These are phyloP conservation scores for Florisuga fusca DNA, from an alignment of 2,797 vertebrate genomes.

Conservation along the genomic window DNA sequence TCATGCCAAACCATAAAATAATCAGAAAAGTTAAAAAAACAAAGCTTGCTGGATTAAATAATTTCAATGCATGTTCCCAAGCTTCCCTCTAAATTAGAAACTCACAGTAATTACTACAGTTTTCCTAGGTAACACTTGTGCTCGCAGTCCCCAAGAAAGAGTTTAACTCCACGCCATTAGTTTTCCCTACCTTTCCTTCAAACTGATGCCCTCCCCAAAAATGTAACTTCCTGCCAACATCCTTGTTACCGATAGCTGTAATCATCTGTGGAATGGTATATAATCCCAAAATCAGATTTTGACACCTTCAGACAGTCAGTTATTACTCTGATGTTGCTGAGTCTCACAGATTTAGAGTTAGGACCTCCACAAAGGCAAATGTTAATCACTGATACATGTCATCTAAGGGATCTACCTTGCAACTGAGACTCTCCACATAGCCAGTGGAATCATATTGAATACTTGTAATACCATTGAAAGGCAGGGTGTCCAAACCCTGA, in stretches of 20 bases:
- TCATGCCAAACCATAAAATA: background rate
- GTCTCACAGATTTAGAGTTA: background rate
- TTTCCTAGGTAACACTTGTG: background rate
- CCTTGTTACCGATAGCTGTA: background rate
- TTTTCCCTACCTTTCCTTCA: background rate
- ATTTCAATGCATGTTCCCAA: background rate
- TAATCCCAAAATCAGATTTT: background rate
- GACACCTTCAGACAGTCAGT: background rate
- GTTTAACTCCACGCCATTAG: background rate
- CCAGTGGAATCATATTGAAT: background rate
- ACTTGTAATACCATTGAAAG: background rate
- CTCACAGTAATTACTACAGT: background rate
- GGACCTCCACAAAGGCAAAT: background rate
- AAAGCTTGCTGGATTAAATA: background rate
- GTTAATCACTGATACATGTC: background rate
- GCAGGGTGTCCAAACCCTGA: fast-evolving
- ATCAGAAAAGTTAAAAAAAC: background rate
- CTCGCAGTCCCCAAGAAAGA: background rate
- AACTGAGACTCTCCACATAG: background rate
- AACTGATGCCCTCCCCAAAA: background rate
- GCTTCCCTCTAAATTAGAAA: background rate
- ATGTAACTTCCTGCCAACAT: background rate
- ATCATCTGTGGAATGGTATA: background rate
- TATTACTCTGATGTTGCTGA: background rate
- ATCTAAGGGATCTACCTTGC: background rate